These are phyloP conservation scores for Bos taurus DNA, from an alignment of 2,113 vertebrate species.

Conservation along the genomic window ARS-UCD2.0 NC_037347.1:69338501-69339000, in stretches of 20 bases:
- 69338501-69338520: background rate
- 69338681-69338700: rapidly evolving
- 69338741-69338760: background rate
- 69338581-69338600: background rate
- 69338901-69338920: constrained; percentile 80
- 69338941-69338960: constrained; percentile 50
- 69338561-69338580: background rate
- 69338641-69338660: background rate
- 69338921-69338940: constrained; percentile 74
- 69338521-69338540: background rate
- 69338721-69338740: rapidly evolving
- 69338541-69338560: background rate
- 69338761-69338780: rapidly evolving
- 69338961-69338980: background rate
- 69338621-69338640: background rate
- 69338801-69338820: rapidly evolving
- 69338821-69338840: rapidly evolving
- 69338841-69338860: rapidly evolving
- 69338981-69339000: rapidly evolving
- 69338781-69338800: background rate
- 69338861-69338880: background rate
- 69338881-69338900: constrained; percentile 64
- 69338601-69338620: background rate
- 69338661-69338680: rapidly evolving
- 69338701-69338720: background rate